Percentiles rank a stretch among this genome's conserved stretches.
Conservation (phyloP, 2,113 vertebrate genomes). For the Alosa alosa region DNA sequence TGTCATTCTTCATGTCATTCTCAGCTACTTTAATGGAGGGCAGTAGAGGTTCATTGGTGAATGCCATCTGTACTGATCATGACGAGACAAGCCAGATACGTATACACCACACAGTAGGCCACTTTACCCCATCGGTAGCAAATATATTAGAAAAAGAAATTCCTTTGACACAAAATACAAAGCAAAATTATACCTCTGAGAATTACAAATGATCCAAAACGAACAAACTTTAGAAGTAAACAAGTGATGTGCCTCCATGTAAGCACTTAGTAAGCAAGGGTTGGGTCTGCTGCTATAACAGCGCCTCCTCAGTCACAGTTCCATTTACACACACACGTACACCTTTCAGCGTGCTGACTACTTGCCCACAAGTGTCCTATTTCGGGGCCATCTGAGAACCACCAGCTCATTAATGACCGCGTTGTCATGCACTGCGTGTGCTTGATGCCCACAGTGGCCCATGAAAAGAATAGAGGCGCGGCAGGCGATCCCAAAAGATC, state of each 20-base stretch:
- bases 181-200: neutral
- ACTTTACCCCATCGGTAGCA: neutral
- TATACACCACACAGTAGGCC: neutral
- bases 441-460: too few relatives aligned
- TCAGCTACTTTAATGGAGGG: neutral
- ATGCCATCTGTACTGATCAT: neutral
- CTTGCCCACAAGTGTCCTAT: too few relatives aligned
- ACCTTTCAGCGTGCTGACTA: too few relatives aligned
- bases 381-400: too few relatives aligned
- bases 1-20: neutral
- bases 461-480: too few relatives aligned
- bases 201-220: neutral
- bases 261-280: neutral
- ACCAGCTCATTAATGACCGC: too few relatives aligned
- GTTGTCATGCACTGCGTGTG: too few relatives aligned
- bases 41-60: neutral
- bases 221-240: neutral
- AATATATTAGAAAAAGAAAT: neutral
- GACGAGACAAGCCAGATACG: neutral
- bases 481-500: neutral
- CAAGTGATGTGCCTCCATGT: neutral
- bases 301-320: neutral
- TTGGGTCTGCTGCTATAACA: too few relatives aligned
- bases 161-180: neutral
- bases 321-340: too few relatives aligned